Conservation (phyloP, 2,113 vertebrate genomes). For the Nansenia antarctica region DNA sequence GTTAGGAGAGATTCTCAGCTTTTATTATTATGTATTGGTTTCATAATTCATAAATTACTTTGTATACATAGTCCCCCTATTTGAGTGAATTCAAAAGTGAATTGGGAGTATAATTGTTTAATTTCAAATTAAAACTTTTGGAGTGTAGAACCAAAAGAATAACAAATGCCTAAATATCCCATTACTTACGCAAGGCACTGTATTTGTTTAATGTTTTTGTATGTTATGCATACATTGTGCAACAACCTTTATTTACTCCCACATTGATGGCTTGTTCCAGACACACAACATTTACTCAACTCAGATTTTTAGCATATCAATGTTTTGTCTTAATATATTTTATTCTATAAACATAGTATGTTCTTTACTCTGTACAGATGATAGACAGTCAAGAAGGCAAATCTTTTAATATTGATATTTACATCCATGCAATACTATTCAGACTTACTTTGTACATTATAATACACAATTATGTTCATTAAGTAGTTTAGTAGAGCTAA, state of each 20-base stretch:
- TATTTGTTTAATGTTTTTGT: slow-evolving; percentile 70
- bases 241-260: slow-evolving; percentile 69
- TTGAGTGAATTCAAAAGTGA: no score
- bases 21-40: no score
- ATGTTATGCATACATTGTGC: slow-evolving; percentile 68
- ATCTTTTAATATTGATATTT: slow-evolving; percentile 68
- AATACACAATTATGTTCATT: slow-evolving; percentile 70
- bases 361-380: slow-evolving; percentile 57
- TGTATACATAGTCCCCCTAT: no score
- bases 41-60: no score
- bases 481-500: slow-evolving; percentile 74
- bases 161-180: no score
- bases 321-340: slow-evolving; percentile 46
- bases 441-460: slow-evolving; percentile 71
- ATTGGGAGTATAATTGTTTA: no score
- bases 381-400: slow-evolving; percentile 72
- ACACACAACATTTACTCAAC: slow-evolving; percentile 62
- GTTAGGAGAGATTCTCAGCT: no score
- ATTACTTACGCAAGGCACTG: no score
- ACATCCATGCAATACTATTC: slow-evolving; percentile 81
- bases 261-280: slow-evolving; percentile 73
- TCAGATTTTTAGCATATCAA: slow-evolving; percentile 65
- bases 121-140: no score
- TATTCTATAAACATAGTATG: slow-evolving; percentile 53
- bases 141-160: no score